phyloP scores from a whole-genome alignment of 2,113 vertebrate genomes.

The Mormyrus iriodes region DNA sequence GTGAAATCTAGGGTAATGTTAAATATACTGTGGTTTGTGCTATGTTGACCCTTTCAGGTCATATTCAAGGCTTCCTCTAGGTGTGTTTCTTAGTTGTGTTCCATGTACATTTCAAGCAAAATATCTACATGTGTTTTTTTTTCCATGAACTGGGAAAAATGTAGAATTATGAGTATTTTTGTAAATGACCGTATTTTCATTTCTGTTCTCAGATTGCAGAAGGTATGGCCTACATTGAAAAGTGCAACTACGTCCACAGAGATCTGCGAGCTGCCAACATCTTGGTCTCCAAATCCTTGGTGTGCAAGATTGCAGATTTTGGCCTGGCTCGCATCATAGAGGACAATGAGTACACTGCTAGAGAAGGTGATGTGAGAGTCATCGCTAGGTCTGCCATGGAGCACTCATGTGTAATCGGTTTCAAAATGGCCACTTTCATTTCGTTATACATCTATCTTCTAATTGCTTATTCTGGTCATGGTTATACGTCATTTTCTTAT shows the following conservation, averaged over 20 bases:
- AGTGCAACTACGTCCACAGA: constrained; percentile 92
- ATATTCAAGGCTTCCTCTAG: not conserved
- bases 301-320: constrained; percentile 95
- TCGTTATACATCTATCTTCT: not conserved
- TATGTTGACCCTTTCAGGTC: not conserved
- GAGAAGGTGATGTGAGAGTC: constrained; percentile 71
- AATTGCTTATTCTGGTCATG: not conserved
- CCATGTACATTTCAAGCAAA: not conserved
- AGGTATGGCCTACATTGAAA: constrained; percentile 95
- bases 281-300: constrained; percentile 75
- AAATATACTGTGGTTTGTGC: not conserved
- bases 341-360: constrained; percentile 84
- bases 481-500: not conserved
- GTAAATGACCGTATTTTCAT: not conserved
- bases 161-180: not conserved
- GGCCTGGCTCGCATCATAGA: constrained; percentile 92
- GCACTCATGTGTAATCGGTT: not conserved
- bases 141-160: not conserved
- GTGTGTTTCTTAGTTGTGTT: not conserved
- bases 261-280: constrained; percentile 92
- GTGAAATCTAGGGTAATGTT: too few relatives aligned
- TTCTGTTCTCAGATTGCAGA: constrained; percentile 65
- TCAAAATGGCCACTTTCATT: not conserved
- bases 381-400: not conserved
- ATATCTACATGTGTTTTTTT: not conserved